Evolutionary conservation across 2,888 invertebrate species (phyloP).

Genomic region (Synergus japonicus): DNA sequence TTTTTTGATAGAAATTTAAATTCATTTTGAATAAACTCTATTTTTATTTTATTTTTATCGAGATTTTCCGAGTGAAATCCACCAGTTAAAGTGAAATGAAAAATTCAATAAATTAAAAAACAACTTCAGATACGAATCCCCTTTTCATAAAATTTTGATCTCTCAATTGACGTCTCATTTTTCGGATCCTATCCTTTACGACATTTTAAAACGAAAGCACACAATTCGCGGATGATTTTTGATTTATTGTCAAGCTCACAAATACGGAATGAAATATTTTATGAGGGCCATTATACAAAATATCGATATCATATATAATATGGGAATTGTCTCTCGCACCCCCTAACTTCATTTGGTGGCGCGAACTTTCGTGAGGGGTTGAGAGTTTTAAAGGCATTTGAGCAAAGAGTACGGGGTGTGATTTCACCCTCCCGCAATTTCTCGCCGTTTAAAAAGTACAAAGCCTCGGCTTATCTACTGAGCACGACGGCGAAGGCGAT

Average conservation of each 20-base stretch:
- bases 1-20: no score
- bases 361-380: conserved; percentile 29
- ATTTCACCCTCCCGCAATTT: conserved; percentile 48
- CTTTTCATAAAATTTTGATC: not conserved
- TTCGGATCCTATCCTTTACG: not conserved
- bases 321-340: conserved; percentile 39
- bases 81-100: no score
- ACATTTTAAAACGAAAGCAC: not conserved
- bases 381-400: conserved; percentile 18
- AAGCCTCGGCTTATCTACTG: conserved; percentile 18
- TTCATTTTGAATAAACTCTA: no score
- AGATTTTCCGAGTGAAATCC: no score
- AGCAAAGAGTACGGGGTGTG: conserved; percentile 28
- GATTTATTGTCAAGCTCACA: conserved; percentile 33
- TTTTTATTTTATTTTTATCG: no score
- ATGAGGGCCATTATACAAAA: conserved; percentile 39
- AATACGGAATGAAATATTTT: conserved; percentile 33
- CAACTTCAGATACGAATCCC: no score
- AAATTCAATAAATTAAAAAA: no score
- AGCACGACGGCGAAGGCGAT: conserved; percentile 31
- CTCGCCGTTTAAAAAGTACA: conserved; percentile 47
- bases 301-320: conserved; percentile 41
- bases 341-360: conserved; percentile 40
- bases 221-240: conserved; percentile 17
- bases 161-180: not conserved